Percentiles rank a stretch among this genome's conserved stretches.
These are phyloP conservation scores for Orientallactaga bullata DNA, from an alignment of 2,113 vertebrate species.

Conservation along the genomic window DNA sequence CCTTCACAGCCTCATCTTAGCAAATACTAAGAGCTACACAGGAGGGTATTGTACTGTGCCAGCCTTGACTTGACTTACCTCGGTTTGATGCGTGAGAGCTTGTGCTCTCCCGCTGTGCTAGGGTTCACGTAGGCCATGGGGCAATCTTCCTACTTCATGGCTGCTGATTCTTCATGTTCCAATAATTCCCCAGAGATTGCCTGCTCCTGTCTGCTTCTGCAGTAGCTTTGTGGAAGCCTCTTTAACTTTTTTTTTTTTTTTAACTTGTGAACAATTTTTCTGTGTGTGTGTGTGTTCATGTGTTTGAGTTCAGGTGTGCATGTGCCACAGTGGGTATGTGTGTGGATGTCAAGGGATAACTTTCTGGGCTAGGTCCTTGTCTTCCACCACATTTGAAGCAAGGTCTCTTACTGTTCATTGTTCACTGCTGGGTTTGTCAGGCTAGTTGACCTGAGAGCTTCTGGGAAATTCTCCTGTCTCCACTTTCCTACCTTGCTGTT, in stretches of 20 bases:
- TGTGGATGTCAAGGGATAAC: too few species aligned
- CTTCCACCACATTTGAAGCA: too few species aligned
- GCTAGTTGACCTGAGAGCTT: too few species aligned
- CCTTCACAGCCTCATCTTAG: background rate
- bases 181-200: background rate
- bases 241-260: background rate
- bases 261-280: too few species aligned
- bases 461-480: too few species aligned
- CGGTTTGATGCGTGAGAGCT: fast-evolving
- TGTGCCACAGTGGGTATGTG: too few species aligned
- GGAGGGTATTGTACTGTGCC: background rate
- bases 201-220: background rate
- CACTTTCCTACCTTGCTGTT: too few species aligned
- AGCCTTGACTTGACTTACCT: fast-evolving
- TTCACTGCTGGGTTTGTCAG: too few species aligned
- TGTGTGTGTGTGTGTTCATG: too few species aligned
- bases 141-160: background rate
- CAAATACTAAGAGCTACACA: background rate
- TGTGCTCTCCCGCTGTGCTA: fast-evolving
- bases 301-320: too few species aligned
- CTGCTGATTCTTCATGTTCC: background rate
- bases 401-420: too few species aligned
- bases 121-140: fast-evolving
- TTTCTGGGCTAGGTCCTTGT: too few species aligned
- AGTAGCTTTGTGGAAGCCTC: background rate